phyloP scores from a whole-genome alignment of 2,797 vertebrate genomes.

The Galago senegalensis region DNA sequence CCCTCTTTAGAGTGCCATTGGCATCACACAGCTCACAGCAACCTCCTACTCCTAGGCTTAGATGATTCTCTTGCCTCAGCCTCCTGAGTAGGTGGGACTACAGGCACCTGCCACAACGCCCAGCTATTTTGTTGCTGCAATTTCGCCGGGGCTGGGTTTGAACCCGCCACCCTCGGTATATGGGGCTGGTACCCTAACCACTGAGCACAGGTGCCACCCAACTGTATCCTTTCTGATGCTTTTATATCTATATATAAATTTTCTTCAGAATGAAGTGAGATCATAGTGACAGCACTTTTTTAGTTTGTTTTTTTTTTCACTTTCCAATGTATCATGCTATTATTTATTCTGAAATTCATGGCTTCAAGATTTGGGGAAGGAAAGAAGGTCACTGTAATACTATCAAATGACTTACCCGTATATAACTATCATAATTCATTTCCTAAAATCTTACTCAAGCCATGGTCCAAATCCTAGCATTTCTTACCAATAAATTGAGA shows the following conservation, averaged over 20 bases:
- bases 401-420: background rate
- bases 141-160: too few relatives aligned
- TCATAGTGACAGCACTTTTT: background rate
- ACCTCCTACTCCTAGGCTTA: too few relatives aligned
- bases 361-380: background rate
- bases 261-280: slow-evolving; percentile 7
- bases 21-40: too few relatives aligned
- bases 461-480: background rate
- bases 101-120: too few relatives aligned
- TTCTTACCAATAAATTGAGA: slow-evolving; percentile 42
- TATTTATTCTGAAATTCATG: slow-evolving; percentile 1
- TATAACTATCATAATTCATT: slow-evolving; percentile 46
- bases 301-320: slow-evolving; percentile 10
- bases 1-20: too few relatives aligned
- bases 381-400: background rate
- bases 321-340: background rate
- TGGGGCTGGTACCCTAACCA: too few relatives aligned
- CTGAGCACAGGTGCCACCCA: background rate
- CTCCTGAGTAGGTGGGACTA: too few relatives aligned
- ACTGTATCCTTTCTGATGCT: background rate
- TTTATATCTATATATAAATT: slow-evolving; percentile 10
- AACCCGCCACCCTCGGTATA: too few relatives aligned
- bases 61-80: too few relatives aligned
- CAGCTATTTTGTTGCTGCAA: too few relatives aligned
- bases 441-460: slow-evolving; percentile 50